Percentiles rank a stretch among this genome's conserved stretches.
phyloP scores from a whole-genome alignment of 1,140 invertebrate genomes.

The Scaptodrosophila lebanonensis region DNA sequence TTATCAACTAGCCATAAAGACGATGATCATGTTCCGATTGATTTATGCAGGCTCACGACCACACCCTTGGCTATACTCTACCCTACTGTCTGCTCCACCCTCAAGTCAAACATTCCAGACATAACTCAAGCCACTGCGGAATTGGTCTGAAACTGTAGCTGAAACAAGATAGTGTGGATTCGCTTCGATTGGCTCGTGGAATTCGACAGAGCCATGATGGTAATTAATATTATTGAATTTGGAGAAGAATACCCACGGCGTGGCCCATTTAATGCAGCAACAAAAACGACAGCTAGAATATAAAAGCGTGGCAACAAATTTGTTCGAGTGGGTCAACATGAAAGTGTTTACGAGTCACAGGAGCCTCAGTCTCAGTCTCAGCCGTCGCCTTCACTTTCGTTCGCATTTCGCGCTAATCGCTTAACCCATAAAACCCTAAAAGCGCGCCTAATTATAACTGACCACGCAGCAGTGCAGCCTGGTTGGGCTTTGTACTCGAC shows the following conservation, averaged over 20 bases:
- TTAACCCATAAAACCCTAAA: slow-evolving; percentile 46
- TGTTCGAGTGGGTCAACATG: slow-evolving; percentile 25
- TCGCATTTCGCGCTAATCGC: slow-evolving; percentile 40
- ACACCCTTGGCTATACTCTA: slow-evolving; percentile 20
- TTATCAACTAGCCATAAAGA: slow-evolving; percentile 46
- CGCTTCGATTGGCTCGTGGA: slow-evolving; percentile 26
- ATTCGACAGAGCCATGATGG: slow-evolving; percentile 28
- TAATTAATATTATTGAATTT: slow-evolving; percentile 66
- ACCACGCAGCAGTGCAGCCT: slow-evolving; percentile 65
- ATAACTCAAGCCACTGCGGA: slow-evolving; percentile 32
- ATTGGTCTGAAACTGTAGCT: slow-evolving; percentile 35
- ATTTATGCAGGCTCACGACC: slow-evolving; percentile 14
- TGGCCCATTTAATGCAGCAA: too few species aligned
- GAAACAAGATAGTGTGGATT: slow-evolving; percentile 52
- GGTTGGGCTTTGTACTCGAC: slow-evolving; percentile 34
- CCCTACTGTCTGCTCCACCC: background rate
- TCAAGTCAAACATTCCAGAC: slow-evolving; percentile 24
- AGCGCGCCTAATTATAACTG: slow-evolving; percentile 64
- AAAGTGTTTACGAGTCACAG: slow-evolving; percentile 36
- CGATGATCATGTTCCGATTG: slow-evolving; percentile 17
- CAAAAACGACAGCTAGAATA: too few species aligned
- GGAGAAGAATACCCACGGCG: background rate
- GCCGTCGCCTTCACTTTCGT: slow-evolving; percentile 23
- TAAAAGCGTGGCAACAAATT: too few species aligned
- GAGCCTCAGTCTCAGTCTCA: too few species aligned